A percentile compares a stretch with the other conserved stretches of the same genome.
These are phyloP conservation scores for Octomys mimax DNA, from an alignment of 2,797 vertebrate genomes.

Conservation along the genomic window DNA sequence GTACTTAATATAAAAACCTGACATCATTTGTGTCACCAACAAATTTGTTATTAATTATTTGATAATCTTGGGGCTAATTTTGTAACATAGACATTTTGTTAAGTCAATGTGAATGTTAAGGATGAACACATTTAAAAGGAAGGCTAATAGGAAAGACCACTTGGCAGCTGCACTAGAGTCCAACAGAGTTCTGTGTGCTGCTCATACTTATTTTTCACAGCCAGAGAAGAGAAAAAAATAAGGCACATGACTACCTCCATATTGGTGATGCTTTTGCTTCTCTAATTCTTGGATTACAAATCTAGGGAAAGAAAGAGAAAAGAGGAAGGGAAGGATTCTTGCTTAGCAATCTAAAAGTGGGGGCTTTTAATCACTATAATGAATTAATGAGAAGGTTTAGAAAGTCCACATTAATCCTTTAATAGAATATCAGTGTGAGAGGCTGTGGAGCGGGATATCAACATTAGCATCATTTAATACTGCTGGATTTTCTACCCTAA, in stretches of 20 bases:
- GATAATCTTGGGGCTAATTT: slow-evolving; percentile 66
- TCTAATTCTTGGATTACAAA: slow-evolving; percentile 73
- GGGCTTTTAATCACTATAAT: not conserved
- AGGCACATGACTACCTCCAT: slow-evolving; percentile 78
- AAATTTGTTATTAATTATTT: slow-evolving; percentile 86
- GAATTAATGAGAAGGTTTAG: slow-evolving; percentile 51
- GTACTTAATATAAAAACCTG: slow-evolving; percentile 75
- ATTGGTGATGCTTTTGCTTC: slow-evolving; percentile 77
- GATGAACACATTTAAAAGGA: slow-evolving; percentile 85
- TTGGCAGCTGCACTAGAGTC: slow-evolving; percentile 84
- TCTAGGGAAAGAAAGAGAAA: slow-evolving; percentile 59
- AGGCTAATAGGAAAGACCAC: slow-evolving; percentile 79
- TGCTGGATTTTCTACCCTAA: slow-evolving; percentile 25
- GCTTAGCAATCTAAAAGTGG: slow-evolving; percentile 78
- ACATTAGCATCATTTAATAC: not conserved
- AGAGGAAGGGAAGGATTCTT: slow-evolving; percentile 74
- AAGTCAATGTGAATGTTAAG: slow-evolving; percentile 84
- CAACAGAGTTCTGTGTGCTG: slow-evolving; percentile 76
- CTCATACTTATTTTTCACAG: slow-evolving; percentile 83
- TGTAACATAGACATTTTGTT: slow-evolving; percentile 79
- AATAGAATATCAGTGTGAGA: slow-evolving; percentile 13
- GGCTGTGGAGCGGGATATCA: not conserved
- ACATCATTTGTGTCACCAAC: slow-evolving; percentile 79
- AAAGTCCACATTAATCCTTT: not conserved
- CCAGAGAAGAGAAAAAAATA: slow-evolving; percentile 79